Evolutionary conservation across 2,888 invertebrate genomes (phyloP), one percentile per base, ranked within the genome.

Genomic region (Xestia c-nigrum): DNA sequence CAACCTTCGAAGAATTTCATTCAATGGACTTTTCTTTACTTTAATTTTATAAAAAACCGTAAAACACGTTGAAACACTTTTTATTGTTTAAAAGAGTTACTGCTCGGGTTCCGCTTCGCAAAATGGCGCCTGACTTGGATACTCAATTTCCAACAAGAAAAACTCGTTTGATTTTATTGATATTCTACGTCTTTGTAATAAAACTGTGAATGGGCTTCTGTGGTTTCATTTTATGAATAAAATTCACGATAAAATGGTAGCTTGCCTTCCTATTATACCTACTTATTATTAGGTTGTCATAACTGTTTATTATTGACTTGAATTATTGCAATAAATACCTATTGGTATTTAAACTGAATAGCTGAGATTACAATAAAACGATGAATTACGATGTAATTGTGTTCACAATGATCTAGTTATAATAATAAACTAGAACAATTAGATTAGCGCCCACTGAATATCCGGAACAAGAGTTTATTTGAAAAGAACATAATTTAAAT

Each of bases 41-140:
- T 71, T 71, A 81, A 71, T 73, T 85, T 72, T 76, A 76, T 76
- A 73, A 76, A 85, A 85, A 85, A 81, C 68, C 76, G 65, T 76
- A 81, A 85, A 80, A 55, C 68, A 40, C 76, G 61, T 72, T 52
- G 76, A 55, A 76, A 50, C 71, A 24, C 4, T 43, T 73, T 84
- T 81, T 85, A 83, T 83, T 83, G 81, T 83, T 68, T 12, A 10
- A 71, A 85, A 85, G 83, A 85, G 65, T 83, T 74, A 81, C 71
- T 85, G 73, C 73, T 76, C 71, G 73, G 47, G 55, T 72, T 73
- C 50, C 69, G 67, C 63, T 75, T 68, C 76, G 81, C 83, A 81
- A 81, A 76, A 74, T 77, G 71, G 72, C 67, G 61, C 70, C 40
- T 79, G 84, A 63, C 65, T 19, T 61, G 75, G 79, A 84, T 84